A percentile compares a stretch with the other conserved stretches of the same genome.
These are phyloP conservation scores for Mohoua ochrocephala DNA, from an alignment of 2,113 vertebrate species.

Conservation along the genomic window DNA sequence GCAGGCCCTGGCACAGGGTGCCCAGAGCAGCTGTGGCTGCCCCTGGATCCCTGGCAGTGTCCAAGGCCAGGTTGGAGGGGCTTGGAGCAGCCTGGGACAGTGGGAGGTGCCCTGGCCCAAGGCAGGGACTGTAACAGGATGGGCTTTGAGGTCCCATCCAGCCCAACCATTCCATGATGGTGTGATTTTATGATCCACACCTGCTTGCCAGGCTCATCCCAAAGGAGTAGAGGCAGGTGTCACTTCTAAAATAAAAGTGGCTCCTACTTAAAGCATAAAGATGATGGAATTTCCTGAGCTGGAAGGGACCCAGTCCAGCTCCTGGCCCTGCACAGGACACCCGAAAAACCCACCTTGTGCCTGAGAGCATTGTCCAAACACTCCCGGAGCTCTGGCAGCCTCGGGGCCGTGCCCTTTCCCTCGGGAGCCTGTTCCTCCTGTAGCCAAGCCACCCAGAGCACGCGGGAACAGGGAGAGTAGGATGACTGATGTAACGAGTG, in stretches of 20 bases:
- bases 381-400: not conserved
- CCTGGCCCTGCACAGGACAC: not conserved
- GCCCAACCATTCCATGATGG: not conserved
- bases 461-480: not conserved
- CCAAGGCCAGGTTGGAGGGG: not conserved
- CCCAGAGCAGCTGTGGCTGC: not conserved
- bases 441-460: not conserved
- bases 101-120: not conserved
- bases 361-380: accelerated
- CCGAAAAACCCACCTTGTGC: not conserved
- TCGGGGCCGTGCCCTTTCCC: accelerated
- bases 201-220: not conserved
- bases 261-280: not conserved
- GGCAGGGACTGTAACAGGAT: not conserved
- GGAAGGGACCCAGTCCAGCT: not conserved
- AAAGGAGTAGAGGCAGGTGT: not conserved
- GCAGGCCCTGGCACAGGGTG: not conserved
- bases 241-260: not conserved
- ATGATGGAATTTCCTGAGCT: not conserved
- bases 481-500: not conserved
- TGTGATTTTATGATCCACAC: not conserved
- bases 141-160: not conserved
- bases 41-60: not conserved
- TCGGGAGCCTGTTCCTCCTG: not conserved
- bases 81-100: not conserved